Base-by-base conservation (phyloP, 2,888 invertebrate species). In the Linyphia triangularis region DNA sequence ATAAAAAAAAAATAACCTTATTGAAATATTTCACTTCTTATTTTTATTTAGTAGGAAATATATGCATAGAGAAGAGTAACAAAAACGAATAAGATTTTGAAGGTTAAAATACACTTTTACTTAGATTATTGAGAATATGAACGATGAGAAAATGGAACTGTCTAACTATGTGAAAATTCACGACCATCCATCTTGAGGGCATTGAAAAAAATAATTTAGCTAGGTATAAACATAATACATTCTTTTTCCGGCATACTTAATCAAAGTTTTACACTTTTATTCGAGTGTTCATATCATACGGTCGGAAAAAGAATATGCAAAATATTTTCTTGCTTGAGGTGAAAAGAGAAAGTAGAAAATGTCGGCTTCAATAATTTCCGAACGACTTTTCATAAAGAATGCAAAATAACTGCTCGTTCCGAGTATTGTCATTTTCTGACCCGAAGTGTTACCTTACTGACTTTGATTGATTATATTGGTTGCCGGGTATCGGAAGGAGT, bases 381-480 rank as follows among this genome's bases (percentile, higher is more conserved):
- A 37, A 13, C 6, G 33, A 59, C 22, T 63, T 77, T 77, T 22
- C 19, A 57, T 22, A 30, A 43, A 51, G n/a, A 72, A 72, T 57
- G 30, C 33, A 57, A 69, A 69, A 69, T 69, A 69, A 69, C 67
- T 10, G 61, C 37, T 61, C 33, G 30, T 63, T 63, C 33, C 24
- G 16, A 37, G 63, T 37, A 77, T 77, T 77, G 77, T 77, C 77
- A 77, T 24, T 30, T 59, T 73, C 73, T 73, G 57, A 26, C 73
- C 73, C n/a, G 13, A 16, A 59, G 73, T 59, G 59, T 30, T 59
- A 37, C n/a, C n/a, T 16, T 33, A 13, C 26, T 77, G 77, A 77
- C 77, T 63, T 59, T 77, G 77, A 77, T 77, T 61, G 63, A 77
- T 77, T 77, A 40, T 77, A 63, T 37, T 37, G 59, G 77, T 63